Evolutionary conservation across 2,113 vertebrate species (phyloP).

Genomic region (Sceloporus tristichus): DNA sequence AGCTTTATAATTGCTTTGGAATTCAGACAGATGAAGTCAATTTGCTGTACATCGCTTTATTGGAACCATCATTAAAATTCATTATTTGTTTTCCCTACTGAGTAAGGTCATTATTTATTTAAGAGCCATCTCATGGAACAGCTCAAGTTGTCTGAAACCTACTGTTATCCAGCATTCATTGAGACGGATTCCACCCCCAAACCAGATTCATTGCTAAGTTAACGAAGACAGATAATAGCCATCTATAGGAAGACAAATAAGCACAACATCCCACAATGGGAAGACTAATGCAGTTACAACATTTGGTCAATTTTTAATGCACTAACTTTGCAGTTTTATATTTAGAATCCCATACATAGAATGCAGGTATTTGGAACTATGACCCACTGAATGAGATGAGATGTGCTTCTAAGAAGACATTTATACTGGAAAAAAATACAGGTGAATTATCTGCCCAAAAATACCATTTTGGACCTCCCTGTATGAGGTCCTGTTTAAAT

Average conservation of each 20-base stretch:
- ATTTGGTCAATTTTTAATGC: conserved; percentile 7
- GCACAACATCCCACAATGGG: not conserved
- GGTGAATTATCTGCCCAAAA: not conserved
- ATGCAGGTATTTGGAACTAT: not conserved
- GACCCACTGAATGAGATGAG: not conserved
- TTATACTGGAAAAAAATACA: not conserved
- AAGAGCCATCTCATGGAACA: conserved; percentile 27
- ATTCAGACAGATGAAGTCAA: conserved; percentile 48
- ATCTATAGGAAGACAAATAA: not conserved
- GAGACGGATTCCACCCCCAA: not conserved
- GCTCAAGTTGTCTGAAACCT: conserved; percentile 39
- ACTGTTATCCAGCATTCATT: conserved; percentile 14
- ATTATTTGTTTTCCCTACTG: conserved; percentile 40
- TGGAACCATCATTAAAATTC: conserved; percentile 39
- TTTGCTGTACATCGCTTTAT: conserved; percentile 37
- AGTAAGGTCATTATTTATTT: conserved; percentile 52
- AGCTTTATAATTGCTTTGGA: conserved; percentile 40
- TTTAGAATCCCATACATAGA: not conserved
- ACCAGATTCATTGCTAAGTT: conserved; percentile 21
- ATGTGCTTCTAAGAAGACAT: not conserved
- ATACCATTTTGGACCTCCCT: not conserved
- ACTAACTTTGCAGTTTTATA: not conserved
- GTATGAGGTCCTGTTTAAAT: not conserved
- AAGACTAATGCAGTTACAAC: not conserved
- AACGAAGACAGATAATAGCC: conserved; percentile 17